phyloP scores from a whole-genome alignment of 2,113 vertebrate genomes.

The Natator depressus region DNA sequence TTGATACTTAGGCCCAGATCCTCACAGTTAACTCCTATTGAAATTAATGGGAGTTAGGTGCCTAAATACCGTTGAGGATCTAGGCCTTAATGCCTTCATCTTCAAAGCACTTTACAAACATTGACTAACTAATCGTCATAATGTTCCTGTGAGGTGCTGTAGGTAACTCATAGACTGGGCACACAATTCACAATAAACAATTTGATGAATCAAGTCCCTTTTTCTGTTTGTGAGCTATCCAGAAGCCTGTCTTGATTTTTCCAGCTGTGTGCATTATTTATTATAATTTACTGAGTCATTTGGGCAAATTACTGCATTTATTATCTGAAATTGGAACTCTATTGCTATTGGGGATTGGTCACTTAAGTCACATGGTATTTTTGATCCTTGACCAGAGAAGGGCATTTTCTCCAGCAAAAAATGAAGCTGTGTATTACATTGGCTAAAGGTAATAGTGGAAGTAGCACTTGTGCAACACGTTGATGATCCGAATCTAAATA shows the following conservation, averaged over 20 bases:
- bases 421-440: neutral
- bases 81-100: neutral
- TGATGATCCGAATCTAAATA: neutral
- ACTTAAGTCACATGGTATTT: neutral
- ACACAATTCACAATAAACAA: neutral
- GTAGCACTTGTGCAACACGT: neutral
- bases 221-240: neutral
- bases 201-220: neutral
- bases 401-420: neutral
- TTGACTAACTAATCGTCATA: neutral
- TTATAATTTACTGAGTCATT: neutral
- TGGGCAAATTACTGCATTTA: neutral
- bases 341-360: neutral
- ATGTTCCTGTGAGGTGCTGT: constrained; percentile 10
- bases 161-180: constrained; percentile 1
- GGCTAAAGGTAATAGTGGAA: neutral
- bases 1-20: neutral
- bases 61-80: too few relatives aligned
- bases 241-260: rapidly evolving
- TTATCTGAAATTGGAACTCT: neutral
- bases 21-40: too few relatives aligned
- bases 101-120: constrained; percentile 14
- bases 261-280: neutral
- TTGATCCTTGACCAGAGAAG: neutral
- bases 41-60: too few relatives aligned